Conservation (phyloP, 2,888 invertebrate genomes). For the Hecatera dysodea region DNA sequence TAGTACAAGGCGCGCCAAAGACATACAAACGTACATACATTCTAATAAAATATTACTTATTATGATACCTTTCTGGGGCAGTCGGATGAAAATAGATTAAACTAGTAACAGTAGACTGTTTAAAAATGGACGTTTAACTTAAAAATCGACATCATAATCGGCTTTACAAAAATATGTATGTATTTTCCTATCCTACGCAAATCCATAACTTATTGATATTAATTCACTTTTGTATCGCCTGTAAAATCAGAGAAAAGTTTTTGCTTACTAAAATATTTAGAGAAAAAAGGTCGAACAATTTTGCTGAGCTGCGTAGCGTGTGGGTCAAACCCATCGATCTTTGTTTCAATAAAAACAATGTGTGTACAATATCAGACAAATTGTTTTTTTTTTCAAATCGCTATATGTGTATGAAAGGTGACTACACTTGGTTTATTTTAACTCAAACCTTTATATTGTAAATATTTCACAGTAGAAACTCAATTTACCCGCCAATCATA, state of each 20-base stretch:
- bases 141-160: slow-evolving; percentile 6
- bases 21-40: too few relatives aligned
- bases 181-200: slow-evolving; percentile 7
- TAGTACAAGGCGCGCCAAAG: too few relatives aligned
- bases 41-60: too few relatives aligned
- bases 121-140: background rate
- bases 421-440: background rate
- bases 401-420: slow-evolving; percentile 1
- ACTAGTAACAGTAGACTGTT: background rate
- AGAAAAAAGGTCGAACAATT: slow-evolving; percentile 39
- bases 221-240: slow-evolving; percentile 25
- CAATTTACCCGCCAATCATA: slow-evolving; percentile 17
- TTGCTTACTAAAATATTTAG: slow-evolving; percentile 36
- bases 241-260: slow-evolving; percentile 16
- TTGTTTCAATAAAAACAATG: slow-evolving; percentile 25
- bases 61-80: too few relatives aligned
- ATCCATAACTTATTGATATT: slow-evolving; percentile 14
- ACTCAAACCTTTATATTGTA: background rate
- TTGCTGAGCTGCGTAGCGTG: slow-evolving; percentile 22
- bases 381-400: slow-evolving; percentile 26
- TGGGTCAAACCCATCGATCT: slow-evolving; percentile 30
- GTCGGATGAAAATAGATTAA: background rate
- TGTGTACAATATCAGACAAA: slow-evolving; percentile 17
- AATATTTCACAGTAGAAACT: background rate
- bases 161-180: slow-evolving; percentile 26